Evolutionary conservation across 1,140 invertebrate genomes (phyloP), one percentile per base, ranked within the genome.

Genomic region (Halyomorpha halys): DNA sequence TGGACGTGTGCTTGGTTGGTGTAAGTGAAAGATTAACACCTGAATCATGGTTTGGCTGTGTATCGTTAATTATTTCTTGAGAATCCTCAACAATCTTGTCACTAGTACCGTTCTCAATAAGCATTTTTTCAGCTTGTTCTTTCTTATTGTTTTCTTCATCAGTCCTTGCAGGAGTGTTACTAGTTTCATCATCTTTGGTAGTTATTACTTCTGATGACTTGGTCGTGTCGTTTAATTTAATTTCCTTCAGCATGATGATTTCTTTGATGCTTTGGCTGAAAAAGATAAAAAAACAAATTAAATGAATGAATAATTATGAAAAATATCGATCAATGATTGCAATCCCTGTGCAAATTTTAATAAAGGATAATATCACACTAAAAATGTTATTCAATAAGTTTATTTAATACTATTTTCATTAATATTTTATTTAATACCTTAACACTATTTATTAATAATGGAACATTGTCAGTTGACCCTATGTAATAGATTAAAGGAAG

Each of bases 261-360:
- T 56, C 53, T 23, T 56, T 56, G 15, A 56, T 56, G 23, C 53
- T 56, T 56, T 56, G 53, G 23, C 53, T 56, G 53, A 9, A 56
- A 56, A 25, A 23, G 18, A 56, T 16, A 56, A 21, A 25, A 1
- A 16, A n/a, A n/a, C n/a, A 27, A 56, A 56, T 23, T 23, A n/a
- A 11, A 19, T n/a, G 3, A 18, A 18, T 49, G 19, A 49, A 19
- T 19, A 56, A 56, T 56, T 56, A n/a, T n/a, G n/a, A n/a, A n/a
- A n/a, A n/a, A n/a, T n/a, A n/a, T n/a, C n/a, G n/a, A n/a, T n/a
- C n/a, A n/a, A n/a, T n/a, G n/a, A n/a, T n/a, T n/a, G n/a, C n/a
- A n/a, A n/a, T n/a, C n/a, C n/a, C n/a, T n/a, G n/a, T n/a, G n/a
- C n/a, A n/a, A n/a, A n/a, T n/a, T n/a, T n/a, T n/a, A n/a, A n/a